phyloP scores from a whole-genome alignment of 2,888 invertebrate genomes.

The Ophion costatus region DNA sequence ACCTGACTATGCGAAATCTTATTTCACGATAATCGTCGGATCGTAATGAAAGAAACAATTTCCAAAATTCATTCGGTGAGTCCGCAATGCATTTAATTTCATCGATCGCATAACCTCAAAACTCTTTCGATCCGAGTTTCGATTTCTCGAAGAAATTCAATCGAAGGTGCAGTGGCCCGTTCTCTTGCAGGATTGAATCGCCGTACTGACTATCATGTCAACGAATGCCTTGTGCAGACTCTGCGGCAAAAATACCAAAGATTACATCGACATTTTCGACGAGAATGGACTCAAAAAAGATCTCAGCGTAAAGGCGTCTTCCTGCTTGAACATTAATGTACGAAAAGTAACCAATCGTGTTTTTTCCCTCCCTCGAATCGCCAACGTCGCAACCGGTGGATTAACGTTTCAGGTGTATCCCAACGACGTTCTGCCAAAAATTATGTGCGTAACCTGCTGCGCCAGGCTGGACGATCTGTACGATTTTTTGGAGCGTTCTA shows the following conservation, averaged over 20 bases:
- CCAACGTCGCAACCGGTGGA: background rate
- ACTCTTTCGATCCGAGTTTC: background rate
- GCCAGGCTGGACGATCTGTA: slow-evolving; percentile 74
- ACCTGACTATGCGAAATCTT: background rate
- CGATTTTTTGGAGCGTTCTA: slow-evolving; percentile 75
- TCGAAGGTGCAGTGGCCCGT: background rate
- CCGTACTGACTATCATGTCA: slow-evolving; percentile 41
- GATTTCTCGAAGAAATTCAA: background rate
- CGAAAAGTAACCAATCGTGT: background rate
- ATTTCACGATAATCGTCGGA: background rate
- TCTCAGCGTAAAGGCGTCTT: slow-evolving; percentile 73
- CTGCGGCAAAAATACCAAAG: slow-evolving; percentile 67
- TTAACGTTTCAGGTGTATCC: slow-evolving; percentile 70
- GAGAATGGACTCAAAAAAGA: slow-evolving; percentile 71
- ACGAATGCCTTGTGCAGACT: slow-evolving; percentile 66
- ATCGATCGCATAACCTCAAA: slow-evolving; percentile 24
- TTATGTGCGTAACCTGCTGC: slow-evolving; percentile 74
- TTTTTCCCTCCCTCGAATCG: background rate
- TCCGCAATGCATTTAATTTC: background rate
- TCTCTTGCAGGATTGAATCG: slow-evolving; percentile 32
- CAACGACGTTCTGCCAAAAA: slow-evolving; percentile 75
- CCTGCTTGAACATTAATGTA: slow-evolving; percentile 73
- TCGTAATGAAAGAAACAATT: slow-evolving; percentile 17
- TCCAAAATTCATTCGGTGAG: slow-evolving; percentile 3
- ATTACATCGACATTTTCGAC: slow-evolving; percentile 73